Conservation (phyloP, 2,797 vertebrate species). For the Serranus cabrilla region DNA sequence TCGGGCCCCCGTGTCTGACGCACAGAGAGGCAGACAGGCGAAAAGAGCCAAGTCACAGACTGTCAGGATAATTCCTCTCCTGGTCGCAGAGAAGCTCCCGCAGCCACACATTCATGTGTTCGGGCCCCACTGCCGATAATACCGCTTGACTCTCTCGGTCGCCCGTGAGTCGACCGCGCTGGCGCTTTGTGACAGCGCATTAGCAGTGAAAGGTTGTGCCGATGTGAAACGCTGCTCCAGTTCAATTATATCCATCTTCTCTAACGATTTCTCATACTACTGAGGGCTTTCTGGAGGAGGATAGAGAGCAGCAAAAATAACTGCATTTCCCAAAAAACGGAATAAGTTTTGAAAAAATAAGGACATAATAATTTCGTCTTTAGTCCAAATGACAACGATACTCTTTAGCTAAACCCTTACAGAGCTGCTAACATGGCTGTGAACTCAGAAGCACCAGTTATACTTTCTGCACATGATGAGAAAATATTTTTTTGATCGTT, state of each 20-base stretch:
- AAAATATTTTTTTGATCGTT: too few relatives aligned
- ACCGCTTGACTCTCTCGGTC: constrained; percentile 35
- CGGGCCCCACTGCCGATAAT: constrained; percentile 50
- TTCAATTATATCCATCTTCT: constrained; percentile 41
- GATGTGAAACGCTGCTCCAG: constrained; percentile 35
- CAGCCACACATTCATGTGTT: constrained; percentile 61
- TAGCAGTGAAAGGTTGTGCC: constrained; percentile 54
- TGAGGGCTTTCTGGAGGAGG: constrained; percentile 10
- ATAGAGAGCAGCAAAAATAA: not conserved
- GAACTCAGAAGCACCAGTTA: too few relatives aligned
- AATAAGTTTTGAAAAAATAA: not conserved
- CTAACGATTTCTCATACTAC: constrained; percentile 1
- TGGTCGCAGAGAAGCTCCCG: constrained; percentile 57
- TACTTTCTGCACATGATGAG: too few relatives aligned
- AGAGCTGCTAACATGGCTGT: not conserved
- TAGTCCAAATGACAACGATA: not conserved
- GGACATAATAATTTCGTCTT: not conserved
- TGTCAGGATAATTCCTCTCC: constrained; percentile 77
- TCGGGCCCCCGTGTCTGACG: constrained; percentile 55
- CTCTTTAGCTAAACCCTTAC: not conserved
- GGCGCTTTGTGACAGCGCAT: constrained; percentile 65
- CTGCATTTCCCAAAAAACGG: not conserved
- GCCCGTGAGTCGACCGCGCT: constrained; percentile 39
- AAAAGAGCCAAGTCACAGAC: constrained; percentile 77
- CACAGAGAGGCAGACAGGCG: constrained; percentile 74